Evolutionary conservation across 2,797 vertebrate species (phyloP).

Genomic region (Poecilia velifera): DNA sequence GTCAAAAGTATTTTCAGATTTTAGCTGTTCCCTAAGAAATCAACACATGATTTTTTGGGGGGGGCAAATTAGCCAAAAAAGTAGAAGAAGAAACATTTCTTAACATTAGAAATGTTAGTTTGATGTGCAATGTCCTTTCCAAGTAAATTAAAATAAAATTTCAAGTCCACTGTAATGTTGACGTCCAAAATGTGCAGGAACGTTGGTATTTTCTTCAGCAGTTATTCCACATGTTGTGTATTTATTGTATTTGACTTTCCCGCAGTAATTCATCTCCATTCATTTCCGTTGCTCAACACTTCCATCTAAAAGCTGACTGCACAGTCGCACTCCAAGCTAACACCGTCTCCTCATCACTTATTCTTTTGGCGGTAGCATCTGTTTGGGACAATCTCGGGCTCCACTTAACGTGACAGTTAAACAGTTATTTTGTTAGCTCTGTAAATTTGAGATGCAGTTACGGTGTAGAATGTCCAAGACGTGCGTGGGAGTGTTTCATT

Average conservation of each 20-base stretch:
- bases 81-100: too few relatives aligned
- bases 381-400: slow-evolving; percentile 45
- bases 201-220: not conserved
- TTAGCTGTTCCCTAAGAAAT: not conserved
- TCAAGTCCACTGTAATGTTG: not conserved
- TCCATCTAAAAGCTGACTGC: slow-evolving; percentile 62
- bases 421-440: slow-evolving; percentile 32
- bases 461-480: slow-evolving; percentile 23
- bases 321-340: slow-evolving; percentile 49
- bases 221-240: not conserved
- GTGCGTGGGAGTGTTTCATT: slow-evolving; percentile 50
- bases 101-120: too few relatives aligned
- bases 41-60: too few relatives aligned
- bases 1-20: not conserved
- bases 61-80: too few relatives aligned
- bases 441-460: slow-evolving; percentile 21
- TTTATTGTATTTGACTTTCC: slow-evolving; percentile 33
- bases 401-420: slow-evolving; percentile 33
- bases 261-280: slow-evolving; percentile 38
- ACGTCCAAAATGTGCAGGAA: not conserved
- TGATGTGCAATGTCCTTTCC: too few relatives aligned
- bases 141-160: too few relatives aligned
- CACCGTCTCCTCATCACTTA: slow-evolving; percentile 47
- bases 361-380: slow-evolving; percentile 66
- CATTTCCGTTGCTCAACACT: slow-evolving; percentile 37